Base-by-base conservation (phyloP, 1,140 invertebrate genomes). In the Heliconius eleuchia region DNA sequence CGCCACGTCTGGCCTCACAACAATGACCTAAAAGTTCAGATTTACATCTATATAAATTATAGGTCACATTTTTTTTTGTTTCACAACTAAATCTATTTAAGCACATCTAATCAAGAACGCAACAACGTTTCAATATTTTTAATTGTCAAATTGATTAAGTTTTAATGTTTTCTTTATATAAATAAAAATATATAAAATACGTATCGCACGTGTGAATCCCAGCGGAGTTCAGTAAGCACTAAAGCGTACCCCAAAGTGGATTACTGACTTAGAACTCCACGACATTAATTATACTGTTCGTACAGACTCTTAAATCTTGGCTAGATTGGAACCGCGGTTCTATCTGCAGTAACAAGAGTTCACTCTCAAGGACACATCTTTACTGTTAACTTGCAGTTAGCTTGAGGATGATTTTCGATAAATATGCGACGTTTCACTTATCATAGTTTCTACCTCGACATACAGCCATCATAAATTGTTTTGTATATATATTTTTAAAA, bases 281-380 rank as follows among this genome's bases (percentile, higher is more conserved):
- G 57, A 66, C 57, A 66, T 66, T 66, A 66, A 66, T 27, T 66
- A 66, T 66, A 66, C 57, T 66, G 57, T 27, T 66, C 57, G 23
- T 66, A 66, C 1, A 27, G 27, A 30, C 57, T 66, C 57, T 30
- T n/a, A n/a, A 66, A 66, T 66, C 57, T 66, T 27, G n/a, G 16
- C 23, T 30, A 66, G 57, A 16, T 11, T 66, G 19, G 13, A 9
- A 66, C 57, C 57, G 57, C 23, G 57, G 57, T 9, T n/a, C 1
- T 57, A 57, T 30, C 57, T 66, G 8, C 0, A 11, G 6, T 23
- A 27, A 13, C 23, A 2, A 27, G 57, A 27, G 11, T 13, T 55
- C 19, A 55, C 16, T 55, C 42, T 13, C 42, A 42, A 11, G 9
- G 11, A 42, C 34, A 46, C 1, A 46, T 9, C n/a, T 57, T 57